Base-by-base conservation (phyloP, 2,888 invertebrate species). In the Drosophila kanekoi region DNA sequence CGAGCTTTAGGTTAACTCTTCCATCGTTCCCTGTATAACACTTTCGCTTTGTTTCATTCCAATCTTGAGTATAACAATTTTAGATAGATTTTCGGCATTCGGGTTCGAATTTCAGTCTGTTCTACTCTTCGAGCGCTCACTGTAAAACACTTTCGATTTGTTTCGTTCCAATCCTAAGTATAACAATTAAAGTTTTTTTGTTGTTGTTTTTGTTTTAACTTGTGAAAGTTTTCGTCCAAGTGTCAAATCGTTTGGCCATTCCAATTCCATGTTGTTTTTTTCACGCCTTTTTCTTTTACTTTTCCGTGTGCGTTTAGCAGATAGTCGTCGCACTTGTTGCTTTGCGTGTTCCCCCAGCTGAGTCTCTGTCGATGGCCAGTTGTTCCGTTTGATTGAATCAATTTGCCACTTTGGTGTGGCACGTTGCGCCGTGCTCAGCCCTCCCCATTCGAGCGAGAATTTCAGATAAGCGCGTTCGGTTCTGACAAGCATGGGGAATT, bases 211-310 rank as follows among this genome's bases (percentile, higher is more conserved):
- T 6, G 13, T 23, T 23, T n/a, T 6, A 3, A 16, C 44, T 79
- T 77, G 79, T 83, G 89, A 86, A 88, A 83, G 88, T 79, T 68
- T 57, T 52, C 61, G 69, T 57, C 52, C 52, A 68, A 60, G 68
- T 81, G 85, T 68, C 82, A 81, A 85, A 52, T 49, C 40, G 45
- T 62, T 56, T 69, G 44, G 53, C 51, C 65, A 77, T 63, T 72
- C 65, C 57, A 79, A 23, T 23, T 23, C 23, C 23, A 23, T 5
- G 5, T 5, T 23, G 23, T 23, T 20, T 23, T 45, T 63, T 72
- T 67, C 58, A 63, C 70, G 63, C 75, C 82, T 72, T 65, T 78
- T 72, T 73, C 58, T 66, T 70, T 85, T 58, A 45, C 58, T 74
- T 71, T 72, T 64, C 57, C 49, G 5, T 35, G 20, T 52, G 35